These are phyloP conservation scores for Girardinus metallicus DNA, from an alignment of 2,797 vertebrate species.

Conservation along the genomic window DNA sequence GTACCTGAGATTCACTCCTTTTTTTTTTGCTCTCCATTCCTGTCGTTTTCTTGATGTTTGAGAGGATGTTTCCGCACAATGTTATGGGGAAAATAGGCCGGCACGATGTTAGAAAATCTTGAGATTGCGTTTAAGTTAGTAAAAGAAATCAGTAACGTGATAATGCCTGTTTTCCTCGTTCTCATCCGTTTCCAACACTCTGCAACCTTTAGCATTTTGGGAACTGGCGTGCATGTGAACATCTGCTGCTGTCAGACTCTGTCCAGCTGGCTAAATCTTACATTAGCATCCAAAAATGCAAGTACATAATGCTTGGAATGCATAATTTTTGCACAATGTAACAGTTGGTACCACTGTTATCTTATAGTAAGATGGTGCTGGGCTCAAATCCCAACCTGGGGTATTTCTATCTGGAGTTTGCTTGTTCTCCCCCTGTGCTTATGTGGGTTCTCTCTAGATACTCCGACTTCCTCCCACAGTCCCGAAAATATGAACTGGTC, in stretches of 20 bases:
- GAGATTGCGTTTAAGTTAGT: not conserved
- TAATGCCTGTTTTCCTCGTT: not conserved
- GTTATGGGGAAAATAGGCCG: not conserved
- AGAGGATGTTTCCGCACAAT: not conserved
- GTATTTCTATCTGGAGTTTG: not conserved
- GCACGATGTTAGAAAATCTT: not conserved
- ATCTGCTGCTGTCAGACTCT: not conserved
- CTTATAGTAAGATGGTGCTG: not conserved
- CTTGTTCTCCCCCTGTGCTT: not conserved
- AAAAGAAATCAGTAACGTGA: not conserved
- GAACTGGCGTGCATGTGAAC: not conserved
- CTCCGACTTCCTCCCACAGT: not conserved
- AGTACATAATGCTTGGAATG: not conserved
- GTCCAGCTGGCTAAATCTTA: not conserved
- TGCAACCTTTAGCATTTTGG: not conserved
- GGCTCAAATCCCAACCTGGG: not conserved
- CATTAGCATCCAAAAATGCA: not conserved
- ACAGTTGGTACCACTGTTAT: not conserved
- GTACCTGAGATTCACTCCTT: not conserved
- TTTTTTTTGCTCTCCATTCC: not conserved
- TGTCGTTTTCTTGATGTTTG: not conserved
- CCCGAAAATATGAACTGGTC: not conserved
- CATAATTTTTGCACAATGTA: not conserved
- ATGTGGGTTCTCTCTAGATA: not conserved
- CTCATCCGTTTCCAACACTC: not conserved